Base-by-base conservation (phyloP, 2,113 vertebrate genomes). In the Cavia porcellus region DNA sequence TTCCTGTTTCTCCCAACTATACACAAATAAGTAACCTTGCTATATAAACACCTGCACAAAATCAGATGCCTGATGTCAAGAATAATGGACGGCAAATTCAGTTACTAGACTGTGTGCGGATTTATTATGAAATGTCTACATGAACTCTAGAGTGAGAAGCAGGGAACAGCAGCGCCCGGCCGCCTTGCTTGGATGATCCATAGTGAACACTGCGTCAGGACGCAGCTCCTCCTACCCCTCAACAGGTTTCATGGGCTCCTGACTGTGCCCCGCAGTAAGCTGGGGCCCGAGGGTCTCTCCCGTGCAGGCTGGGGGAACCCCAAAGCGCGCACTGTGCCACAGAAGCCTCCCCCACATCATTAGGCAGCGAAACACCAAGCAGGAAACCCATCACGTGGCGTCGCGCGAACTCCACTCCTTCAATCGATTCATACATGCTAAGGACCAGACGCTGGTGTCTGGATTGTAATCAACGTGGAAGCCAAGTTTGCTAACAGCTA, bases 341-440 rank as follows among this genome's bases (percentile, higher is more conserved):
- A 70, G 10, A 1, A 11, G 42, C 19, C 1, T 47, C 7, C 6
- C 8, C 28, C 5, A 11, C 32, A 47, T 77, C 38, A 17, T 19
- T 25, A 86, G 79, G 38, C 38, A 47, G 3, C 1, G 57, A 61
- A 85, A 64, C 1, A 10, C 1, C 20, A 0, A 0, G 0, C 2
- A 20, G 2, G 4, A 62, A 30, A 15, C 45, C 0, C 22, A 38
- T 3, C 0, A 28, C 0, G 4, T 0, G 2, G 15, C 22, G 2
- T 14, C 6, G 15, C 0, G 57, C 15, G 5, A 64, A 86, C 2
- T 7, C 42, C 32, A 7, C 25, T 7, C 2, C 45, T 42, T 62
- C 30, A 3, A 6, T 77, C 50, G 10, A 10, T 50, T 86, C 45
- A 55, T 57, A 59, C 10, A 45, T 7, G 50, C 3, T 12, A 87